Percentiles rank a stretch among this genome's conserved stretches.
Evolutionary conservation across 2,113 vertebrate genomes (phyloP).

Genomic region (Notothenia coriiceps): DNA sequence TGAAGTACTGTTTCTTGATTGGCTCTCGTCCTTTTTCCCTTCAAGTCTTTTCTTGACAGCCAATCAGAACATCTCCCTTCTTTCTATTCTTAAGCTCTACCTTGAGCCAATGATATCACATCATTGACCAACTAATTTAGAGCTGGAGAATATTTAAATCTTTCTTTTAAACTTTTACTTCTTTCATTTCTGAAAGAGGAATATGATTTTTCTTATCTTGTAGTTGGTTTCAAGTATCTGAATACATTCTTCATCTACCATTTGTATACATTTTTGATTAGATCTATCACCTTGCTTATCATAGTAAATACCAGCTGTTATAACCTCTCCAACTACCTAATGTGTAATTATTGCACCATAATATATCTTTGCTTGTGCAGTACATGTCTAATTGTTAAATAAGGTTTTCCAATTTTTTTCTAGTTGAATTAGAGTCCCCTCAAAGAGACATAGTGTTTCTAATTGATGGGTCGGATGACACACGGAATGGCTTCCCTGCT

Average conservation of each 20-base stretch:
- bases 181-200: slow-evolving; percentile 57
- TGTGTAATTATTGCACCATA: not conserved
- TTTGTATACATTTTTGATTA: slow-evolving; percentile 5
- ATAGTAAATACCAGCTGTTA: not conserved
- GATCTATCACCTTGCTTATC: slow-evolving; percentile 34
- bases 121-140: slow-evolving; percentile 69
- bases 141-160: slow-evolving; percentile 12
- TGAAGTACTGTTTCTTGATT: slow-evolving; percentile 41
- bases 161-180: slow-evolving; percentile 12
- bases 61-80: slow-evolving; percentile 8
- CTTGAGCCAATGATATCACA: slow-evolving; percentile 82
- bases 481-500: slow-evolving; percentile 79
- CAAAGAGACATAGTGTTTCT: slow-evolving; percentile 85
- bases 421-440: slow-evolving; percentile 81
- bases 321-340: not conserved
- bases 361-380: slow-evolving; percentile 5
- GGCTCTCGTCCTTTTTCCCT: slow-evolving; percentile 36
- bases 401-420: slow-evolving; percentile 64
- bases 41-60: slow-evolving; percentile 43
- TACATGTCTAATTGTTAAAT: slow-evolving; percentile 47
- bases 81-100: slow-evolving; percentile 66
- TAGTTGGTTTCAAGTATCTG: not conserved
- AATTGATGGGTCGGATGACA: slow-evolving; percentile 83
- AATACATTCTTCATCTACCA: not conserved
- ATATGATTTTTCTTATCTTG: slow-evolving; percentile 1